These are phyloP conservation scores for Phortica okadai DNA, from an alignment of 2,888 invertebrate species.

Conservation along the genomic window DNA sequence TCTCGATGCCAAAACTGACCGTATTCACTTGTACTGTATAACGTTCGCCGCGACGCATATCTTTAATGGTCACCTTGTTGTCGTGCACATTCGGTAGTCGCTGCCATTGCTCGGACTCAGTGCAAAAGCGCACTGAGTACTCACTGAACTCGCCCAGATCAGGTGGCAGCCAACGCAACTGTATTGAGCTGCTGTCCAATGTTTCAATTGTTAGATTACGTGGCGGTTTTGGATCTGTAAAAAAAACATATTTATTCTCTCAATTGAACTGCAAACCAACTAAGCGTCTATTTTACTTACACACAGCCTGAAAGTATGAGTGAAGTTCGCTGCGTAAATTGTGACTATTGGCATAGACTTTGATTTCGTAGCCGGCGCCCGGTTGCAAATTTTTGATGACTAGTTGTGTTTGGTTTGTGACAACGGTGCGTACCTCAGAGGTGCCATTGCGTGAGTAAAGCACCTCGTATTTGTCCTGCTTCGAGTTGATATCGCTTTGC, in stretches of 20 bases:
- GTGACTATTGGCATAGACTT: slow-evolving; percentile 91
- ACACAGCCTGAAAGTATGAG: slow-evolving; percentile 90
- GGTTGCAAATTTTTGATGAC: slow-evolving; percentile 86
- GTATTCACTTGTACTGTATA: slow-evolving; percentile 92
- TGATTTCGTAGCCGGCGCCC: slow-evolving; percentile 92
- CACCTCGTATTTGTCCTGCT: slow-evolving; percentile 91
- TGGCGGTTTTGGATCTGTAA: slow-evolving; percentile 87
- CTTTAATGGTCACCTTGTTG: slow-evolving; percentile 86
- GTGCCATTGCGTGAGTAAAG: slow-evolving; percentile 88
- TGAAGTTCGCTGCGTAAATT: slow-evolving; percentile 88
- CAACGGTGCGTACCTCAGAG: slow-evolving; percentile 79
- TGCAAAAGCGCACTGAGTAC: slow-evolving; percentile 87
- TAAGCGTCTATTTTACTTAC: slow-evolving; percentile 79
- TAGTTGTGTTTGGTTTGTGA: slow-evolving; percentile 83
- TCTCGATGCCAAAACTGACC: slow-evolving; percentile 89
- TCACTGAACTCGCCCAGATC: slow-evolving; percentile 85
- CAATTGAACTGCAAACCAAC: not conserved
- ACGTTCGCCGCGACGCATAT: slow-evolving; percentile 92
- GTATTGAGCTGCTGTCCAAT: slow-evolving; percentile 87
- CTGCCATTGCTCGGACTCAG: slow-evolving; percentile 84
- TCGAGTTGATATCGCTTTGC: slow-evolving; percentile 94
- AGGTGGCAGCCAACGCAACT: slow-evolving; percentile 84
- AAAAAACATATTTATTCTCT: slow-evolving; percentile 28
- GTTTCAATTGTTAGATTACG: slow-evolving; percentile 85
- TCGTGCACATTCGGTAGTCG: slow-evolving; percentile 82